phyloP scores from a whole-genome alignment of 2,888 invertebrate species.

The Sepioteuthis lessoniana region DNA sequence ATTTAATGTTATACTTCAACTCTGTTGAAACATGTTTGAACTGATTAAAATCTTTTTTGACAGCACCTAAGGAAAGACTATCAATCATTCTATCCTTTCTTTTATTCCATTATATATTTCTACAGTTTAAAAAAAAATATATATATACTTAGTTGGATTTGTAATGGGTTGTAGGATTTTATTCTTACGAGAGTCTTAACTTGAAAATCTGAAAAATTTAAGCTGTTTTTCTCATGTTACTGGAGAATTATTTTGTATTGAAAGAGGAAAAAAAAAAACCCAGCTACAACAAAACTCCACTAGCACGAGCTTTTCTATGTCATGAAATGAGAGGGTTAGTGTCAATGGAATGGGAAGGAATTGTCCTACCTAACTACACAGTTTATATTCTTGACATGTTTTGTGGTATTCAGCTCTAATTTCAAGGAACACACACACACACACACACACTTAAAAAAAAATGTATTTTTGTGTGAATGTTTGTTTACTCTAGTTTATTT shows the following conservation, averaged over 20 bases:
- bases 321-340: neutral
- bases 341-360: neutral
- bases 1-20: neutral
- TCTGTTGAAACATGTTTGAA: neutral
- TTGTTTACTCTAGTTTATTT: too few relatives aligned
- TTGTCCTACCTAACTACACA: neutral
- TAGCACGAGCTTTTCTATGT: too few relatives aligned
- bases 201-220: too few relatives aligned
- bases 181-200: too few relatives aligned
- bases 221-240: too few relatives aligned
- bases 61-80: neutral
- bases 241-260: too few relatives aligned
- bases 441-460: neutral
- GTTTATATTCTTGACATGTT: slow-evolving; percentile 33
- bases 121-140: too few relatives aligned
- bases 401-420: neutral
- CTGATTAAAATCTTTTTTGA: slow-evolving; percentile 5
- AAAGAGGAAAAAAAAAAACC: too few relatives aligned
- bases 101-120: neutral
- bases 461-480: neutral
- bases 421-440: neutral
- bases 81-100: neutral
- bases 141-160: too few relatives aligned
- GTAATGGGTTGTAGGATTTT: too few relatives aligned
- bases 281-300: too few relatives aligned